phyloP scores from a whole-genome alignment of 2,888 invertebrate genomes.

The Melanophora roralis region DNA sequence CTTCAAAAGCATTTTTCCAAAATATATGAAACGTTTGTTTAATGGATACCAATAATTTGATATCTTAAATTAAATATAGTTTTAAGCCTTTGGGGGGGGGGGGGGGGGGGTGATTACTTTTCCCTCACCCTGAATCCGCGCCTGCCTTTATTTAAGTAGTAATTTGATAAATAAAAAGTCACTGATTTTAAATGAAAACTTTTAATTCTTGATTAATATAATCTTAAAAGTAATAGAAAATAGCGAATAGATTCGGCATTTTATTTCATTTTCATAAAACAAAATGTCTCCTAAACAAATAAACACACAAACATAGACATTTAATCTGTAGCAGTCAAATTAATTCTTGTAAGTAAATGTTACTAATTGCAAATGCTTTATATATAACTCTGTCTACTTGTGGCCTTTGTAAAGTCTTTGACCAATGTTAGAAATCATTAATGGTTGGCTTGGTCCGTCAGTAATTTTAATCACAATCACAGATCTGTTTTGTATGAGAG shows the following conservation, averaged over 20 bases:
- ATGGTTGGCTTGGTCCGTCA: conserved; percentile 32
- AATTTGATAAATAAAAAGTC: too few relatives aligned
- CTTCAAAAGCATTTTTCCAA: too few relatives aligned
- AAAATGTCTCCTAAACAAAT: conserved; percentile 12
- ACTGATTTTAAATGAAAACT: too few relatives aligned
- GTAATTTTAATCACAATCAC: conserved; percentile 48
- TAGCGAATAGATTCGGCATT: too few relatives aligned
- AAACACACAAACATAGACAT: neutral
- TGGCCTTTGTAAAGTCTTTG: neutral
- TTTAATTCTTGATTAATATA: too few relatives aligned
- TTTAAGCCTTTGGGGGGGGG: too few relatives aligned
- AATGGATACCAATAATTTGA: too few relatives aligned
- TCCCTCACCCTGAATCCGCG: too few relatives aligned
- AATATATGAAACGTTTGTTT: too few relatives aligned
- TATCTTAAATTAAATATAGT: too few relatives aligned
- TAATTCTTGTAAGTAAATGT: conserved; percentile 47
- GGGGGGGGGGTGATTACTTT: too few relatives aligned
- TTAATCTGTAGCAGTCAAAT: conserved; percentile 15
- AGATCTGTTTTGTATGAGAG: conserved; percentile 23
- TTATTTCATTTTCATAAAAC: neutral
- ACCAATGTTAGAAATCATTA: conserved; percentile 58
- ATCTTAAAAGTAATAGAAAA: neutral
- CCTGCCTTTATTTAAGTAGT: too few relatives aligned
- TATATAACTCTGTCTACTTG: neutral
- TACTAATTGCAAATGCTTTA: conserved; percentile 48